Conservation (phyloP, 2,113 vertebrate species). For the Falco punctatus region DNA sequence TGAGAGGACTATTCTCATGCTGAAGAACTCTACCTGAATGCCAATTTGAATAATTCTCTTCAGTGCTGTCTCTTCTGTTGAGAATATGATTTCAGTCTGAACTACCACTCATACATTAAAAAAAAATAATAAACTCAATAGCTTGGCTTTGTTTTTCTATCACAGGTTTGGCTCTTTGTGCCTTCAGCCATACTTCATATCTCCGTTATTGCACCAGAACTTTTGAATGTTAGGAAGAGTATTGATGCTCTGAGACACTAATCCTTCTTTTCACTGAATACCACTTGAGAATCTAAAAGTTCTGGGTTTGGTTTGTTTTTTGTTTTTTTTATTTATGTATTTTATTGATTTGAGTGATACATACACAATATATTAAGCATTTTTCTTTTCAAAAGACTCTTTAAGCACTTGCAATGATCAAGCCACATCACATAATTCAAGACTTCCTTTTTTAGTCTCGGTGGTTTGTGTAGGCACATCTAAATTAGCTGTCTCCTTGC, state of each 20-base stretch:
- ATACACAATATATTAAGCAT: background rate
- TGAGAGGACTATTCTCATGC: background rate
- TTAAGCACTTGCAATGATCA: background rate
- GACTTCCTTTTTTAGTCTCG: background rate
- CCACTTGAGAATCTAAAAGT: background rate
- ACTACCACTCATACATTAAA: background rate
- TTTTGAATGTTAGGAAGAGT: background rate
- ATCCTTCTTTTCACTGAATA: background rate
- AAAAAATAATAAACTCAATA: background rate
- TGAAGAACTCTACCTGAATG: background rate
- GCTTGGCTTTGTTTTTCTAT: background rate
- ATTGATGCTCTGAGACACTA: background rate
- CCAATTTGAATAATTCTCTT: background rate
- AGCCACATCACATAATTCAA: background rate
- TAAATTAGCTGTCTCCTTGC: background rate
- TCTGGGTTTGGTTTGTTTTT: background rate
- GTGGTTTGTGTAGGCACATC: background rate
- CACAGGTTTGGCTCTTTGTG: background rate
- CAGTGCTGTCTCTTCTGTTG: background rate
- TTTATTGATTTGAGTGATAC: background rate
- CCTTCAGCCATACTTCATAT: background rate
- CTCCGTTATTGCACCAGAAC: background rate
- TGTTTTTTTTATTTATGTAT: background rate
- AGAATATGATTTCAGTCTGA: background rate
- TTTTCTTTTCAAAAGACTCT: background rate